phyloP scores from a whole-genome alignment of 2,888 invertebrate genomes.

The Heteromyza rotundicornis region DNA sequence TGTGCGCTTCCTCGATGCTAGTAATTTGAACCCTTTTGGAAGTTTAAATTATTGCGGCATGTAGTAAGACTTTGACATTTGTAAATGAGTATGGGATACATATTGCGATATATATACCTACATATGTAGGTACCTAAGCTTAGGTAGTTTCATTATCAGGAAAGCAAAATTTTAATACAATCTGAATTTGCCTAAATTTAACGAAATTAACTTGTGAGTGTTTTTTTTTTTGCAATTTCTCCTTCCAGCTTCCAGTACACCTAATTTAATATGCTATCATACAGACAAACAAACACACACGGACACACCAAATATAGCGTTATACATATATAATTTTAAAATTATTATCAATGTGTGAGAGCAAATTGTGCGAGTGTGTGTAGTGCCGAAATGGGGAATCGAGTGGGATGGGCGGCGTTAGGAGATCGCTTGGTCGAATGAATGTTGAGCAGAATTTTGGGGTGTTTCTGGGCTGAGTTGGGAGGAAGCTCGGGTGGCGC shows the following conservation, averaged over 20 bases:
- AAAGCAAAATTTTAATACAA: too few species aligned
- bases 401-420: constrained; percentile 12
- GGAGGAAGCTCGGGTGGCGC: constrained; percentile 2
- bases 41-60: background rate
- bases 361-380: constrained; percentile 38
- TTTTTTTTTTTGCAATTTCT: background rate
- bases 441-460: constrained; percentile 32
- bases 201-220: too few species aligned
- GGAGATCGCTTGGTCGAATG: background rate
- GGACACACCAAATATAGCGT: constrained; percentile 15
- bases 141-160: background rate
- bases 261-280: constrained; percentile 41
- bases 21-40: constrained; percentile 3
- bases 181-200: too few species aligned
- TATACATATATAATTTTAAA: constrained; percentile 51
- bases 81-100: background rate
- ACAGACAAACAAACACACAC: constrained; percentile 19
- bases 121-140: background rate
- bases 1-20: background rate
- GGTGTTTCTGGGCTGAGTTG: constrained; percentile 32
- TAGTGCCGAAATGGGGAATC: constrained; percentile 21
- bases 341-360: constrained; percentile 52
- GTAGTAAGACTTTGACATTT: background rate
- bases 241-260: constrained; percentile 35
- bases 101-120: constrained; percentile 14